Base-by-base conservation (phyloP, 2,888 invertebrate species). In the Oasisia sp. region DNA sequence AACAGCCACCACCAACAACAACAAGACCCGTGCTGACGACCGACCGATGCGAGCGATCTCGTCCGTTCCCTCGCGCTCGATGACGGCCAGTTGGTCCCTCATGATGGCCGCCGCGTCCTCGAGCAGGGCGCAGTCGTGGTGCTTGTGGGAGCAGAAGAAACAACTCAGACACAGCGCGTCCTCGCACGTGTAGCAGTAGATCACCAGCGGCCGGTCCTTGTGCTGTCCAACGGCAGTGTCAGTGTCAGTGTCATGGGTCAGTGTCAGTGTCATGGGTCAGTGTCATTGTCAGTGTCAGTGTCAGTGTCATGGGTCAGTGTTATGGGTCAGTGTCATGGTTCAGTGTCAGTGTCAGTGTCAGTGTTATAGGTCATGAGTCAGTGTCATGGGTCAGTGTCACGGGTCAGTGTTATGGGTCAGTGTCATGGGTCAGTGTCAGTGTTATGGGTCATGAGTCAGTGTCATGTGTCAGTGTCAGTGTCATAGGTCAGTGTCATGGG, bases 111-210 rank as follows among this genome's bases (percentile, higher is more conserved):
- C 74, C 5, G 74, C 74, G 74, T 74, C 74, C 74, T 74, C 74
- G 74, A 74, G 74, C n/a, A 74, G 74, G 27, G 74, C 74, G 74
- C 74, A 74, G n/a, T 74, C 74, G 74, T 74, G 74, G 74, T 74
- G 74, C 27, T 74, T 74, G 74, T 74, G 74, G 27, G 27, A 19
- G 7, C 7, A 4, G 74, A 74, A 74, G 74, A 74, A 74, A n/a
- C 74, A 74, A 27, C 74, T 74, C 5, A 74, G 74, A 74, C 74
- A 74, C 19, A 74, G n/a, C 27, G 74, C 74, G 74, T 74, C 74
- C 74, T 74, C 74, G 74, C 74, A 74, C 74, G 74, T 74, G 27
- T 74, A 74, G 74, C 74, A 74, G 74, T 74, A 74, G 74, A 74
- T 74, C 74, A 74, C 74, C 74, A 74, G 74, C 27, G 74, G 27